Percentiles rank a stretch among this genome's conserved stretches.
Conservation (phyloP, 2,888 invertebrate species). For the Caenorhabditis zanzibari region DNA sequence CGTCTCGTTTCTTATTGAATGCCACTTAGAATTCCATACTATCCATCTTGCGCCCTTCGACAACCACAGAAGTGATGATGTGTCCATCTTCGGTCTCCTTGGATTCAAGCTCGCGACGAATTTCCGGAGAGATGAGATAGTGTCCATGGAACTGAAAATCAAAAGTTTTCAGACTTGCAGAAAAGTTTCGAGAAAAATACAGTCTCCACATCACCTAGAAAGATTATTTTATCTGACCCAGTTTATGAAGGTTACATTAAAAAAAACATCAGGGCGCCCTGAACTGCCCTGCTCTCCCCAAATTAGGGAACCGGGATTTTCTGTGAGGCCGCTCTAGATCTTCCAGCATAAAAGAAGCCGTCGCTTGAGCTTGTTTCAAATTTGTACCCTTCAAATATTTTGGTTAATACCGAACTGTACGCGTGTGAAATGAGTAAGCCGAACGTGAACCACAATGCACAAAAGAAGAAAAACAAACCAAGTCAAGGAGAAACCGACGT, state of each 20-base stretch:
- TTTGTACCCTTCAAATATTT: not conserved
- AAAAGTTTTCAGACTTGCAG: not conserved
- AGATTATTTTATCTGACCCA: too few relatives aligned
- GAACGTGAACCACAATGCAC: constrained; percentile 26
- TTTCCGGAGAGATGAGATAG: constrained; percentile 89
- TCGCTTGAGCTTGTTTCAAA: not conserved
- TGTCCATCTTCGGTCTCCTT: constrained; percentile 86
- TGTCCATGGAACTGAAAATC: constrained; percentile 86
- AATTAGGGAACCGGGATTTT: not conserved
- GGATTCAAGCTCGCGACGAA: constrained; percentile 91
- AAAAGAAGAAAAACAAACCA: constrained; percentile 23
- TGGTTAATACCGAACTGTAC: constrained; percentile 4
- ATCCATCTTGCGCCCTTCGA: constrained; percentile 64
- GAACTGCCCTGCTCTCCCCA: not conserved
- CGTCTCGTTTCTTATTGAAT: constrained; percentile 19
- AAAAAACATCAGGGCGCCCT: not conserved
- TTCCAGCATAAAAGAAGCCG: not conserved
- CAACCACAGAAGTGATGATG: constrained; percentile 66
- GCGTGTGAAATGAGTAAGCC: constrained; percentile 16
- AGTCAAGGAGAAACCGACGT: constrained; percentile 9
- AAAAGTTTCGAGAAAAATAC: too few relatives aligned
- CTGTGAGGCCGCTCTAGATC: not conserved
- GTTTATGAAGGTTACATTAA: too few relatives aligned
- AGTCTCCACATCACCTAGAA: too few relatives aligned
- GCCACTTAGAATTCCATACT: constrained; percentile 71